Evolutionary conservation across 2,113 vertebrate species (phyloP).

Genomic region (Tachysurus vachellii): DNA sequence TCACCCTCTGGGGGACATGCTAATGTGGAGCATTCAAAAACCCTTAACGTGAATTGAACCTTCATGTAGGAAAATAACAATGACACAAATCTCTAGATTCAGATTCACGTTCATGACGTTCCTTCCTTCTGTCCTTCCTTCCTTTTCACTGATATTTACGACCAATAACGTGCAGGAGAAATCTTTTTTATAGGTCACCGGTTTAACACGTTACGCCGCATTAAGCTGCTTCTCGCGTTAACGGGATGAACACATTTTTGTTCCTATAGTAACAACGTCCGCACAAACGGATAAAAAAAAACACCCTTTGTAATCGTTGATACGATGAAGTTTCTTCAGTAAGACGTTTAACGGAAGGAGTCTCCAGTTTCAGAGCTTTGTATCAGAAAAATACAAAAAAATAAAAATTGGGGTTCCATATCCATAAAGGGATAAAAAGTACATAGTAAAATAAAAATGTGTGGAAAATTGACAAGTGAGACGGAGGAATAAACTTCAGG

Average conservation of each 20-base stretch:
- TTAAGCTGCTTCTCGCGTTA: no score
- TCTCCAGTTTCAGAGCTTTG: no score
- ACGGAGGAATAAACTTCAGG: background rate
- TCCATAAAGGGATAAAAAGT: background rate
- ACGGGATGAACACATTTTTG: no score
- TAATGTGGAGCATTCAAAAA: slow-evolving; percentile 41
- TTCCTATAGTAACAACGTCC: background rate
- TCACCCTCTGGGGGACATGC: slow-evolving; percentile 41
- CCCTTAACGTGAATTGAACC: background rate
- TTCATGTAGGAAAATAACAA: background rate
- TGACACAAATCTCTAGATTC: background rate
- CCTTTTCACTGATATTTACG: background rate
- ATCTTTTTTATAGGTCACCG: background rate
- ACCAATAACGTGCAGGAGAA: background rate
- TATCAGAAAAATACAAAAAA: background rate
- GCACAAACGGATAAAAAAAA: no score
- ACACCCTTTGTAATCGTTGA: no score
- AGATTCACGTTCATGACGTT: no score
- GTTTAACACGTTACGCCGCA: background rate
- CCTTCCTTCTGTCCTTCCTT: background rate
- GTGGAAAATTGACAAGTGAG: no score
- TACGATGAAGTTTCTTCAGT: no score
- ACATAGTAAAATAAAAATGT: background rate
- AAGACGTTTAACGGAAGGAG: background rate
- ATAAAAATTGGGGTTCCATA: background rate